These are phyloP conservation scores for Saguinus imperator DNA, from an alignment of 2,113 vertebrate genomes.

Conservation along the genomic window DNA sequence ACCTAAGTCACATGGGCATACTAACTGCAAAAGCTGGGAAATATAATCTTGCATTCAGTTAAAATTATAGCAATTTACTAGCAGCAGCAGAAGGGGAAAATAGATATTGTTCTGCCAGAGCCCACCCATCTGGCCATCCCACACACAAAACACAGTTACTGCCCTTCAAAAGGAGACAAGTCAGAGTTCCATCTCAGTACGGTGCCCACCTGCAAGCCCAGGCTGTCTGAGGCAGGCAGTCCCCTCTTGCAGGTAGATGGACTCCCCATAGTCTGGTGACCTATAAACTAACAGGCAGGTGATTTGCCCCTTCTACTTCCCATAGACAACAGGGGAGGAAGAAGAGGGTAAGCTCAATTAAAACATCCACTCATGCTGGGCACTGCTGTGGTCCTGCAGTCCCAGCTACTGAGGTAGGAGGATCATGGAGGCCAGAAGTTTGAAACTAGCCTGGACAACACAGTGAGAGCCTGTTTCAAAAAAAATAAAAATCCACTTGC, in stretches of 20 bases:
- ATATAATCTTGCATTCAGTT: neutral
- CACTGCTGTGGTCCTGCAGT: neutral
- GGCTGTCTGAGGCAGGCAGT: neutral
- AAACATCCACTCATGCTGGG: neutral
- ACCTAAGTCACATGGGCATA: neutral
- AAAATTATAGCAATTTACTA: neutral
- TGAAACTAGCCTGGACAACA: neutral
- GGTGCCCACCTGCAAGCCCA: neutral
- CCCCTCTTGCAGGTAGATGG: neutral
- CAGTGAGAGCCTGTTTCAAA: neutral
- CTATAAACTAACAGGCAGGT: neutral
- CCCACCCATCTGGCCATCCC: neutral
- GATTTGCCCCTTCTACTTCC: neutral
- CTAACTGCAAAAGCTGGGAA: slow-evolving; percentile 23
- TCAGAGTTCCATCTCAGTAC: neutral
- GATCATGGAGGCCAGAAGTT: neutral
- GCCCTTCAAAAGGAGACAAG: neutral
- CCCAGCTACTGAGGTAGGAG: neutral
- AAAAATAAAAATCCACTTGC: neutral
- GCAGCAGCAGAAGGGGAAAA: neutral
- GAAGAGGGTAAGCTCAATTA: neutral
- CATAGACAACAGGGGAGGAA: neutral
- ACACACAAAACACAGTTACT: neutral
- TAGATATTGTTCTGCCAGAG: neutral
- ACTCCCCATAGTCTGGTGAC: neutral